Percentiles rank a stretch among this genome's conserved stretches.
These are phyloP conservation scores for Falco punctatus DNA, from an alignment of 2,113 vertebrate species.

Conservation along the genomic window DNA sequence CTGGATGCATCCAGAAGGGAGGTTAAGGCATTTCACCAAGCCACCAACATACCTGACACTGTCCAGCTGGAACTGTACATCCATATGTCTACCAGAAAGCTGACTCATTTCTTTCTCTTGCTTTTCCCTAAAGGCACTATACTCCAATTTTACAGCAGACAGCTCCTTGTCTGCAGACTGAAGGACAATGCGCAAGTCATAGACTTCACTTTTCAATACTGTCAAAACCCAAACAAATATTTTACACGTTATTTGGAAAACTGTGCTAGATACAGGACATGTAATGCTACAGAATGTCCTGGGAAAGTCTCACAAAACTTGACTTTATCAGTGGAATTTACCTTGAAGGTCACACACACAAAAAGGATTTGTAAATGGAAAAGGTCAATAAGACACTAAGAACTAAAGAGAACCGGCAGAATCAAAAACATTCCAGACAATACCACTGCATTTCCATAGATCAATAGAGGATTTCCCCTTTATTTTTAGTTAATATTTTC, in stretches of 20 bases:
- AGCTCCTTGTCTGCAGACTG: slow-evolving; percentile 94
- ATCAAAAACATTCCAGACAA: not conserved
- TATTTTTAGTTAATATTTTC: not conserved
- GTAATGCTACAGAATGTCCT: not conserved
- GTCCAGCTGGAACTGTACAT: slow-evolving; percentile 88
- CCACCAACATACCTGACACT: slow-evolving; percentile 82
- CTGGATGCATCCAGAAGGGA: not conserved
- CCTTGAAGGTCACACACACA: not conserved
- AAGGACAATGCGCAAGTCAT: slow-evolving; percentile 91
- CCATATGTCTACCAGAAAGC: slow-evolving; percentile 85
- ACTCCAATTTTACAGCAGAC: slow-evolving; percentile 74
- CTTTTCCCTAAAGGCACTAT: slow-evolving; percentile 69
- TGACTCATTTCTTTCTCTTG: slow-evolving; percentile 83
- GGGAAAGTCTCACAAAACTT: not conserved
- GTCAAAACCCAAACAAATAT: slow-evolving; percentile 2
- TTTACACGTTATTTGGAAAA: not conserved
- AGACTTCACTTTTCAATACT: slow-evolving; percentile 90
- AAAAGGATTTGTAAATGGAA: not conserved
- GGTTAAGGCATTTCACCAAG: not conserved
- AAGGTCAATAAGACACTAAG: not conserved
- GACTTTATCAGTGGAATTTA: not conserved
- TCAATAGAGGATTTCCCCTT: not conserved
- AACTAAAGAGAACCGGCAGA: not conserved
- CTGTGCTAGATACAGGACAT: not conserved
- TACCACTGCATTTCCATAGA: not conserved